Evolutionary conservation across 1,140 invertebrate genomes (phyloP), one percentile per base, ranked within the genome.

Genomic region (Carcinoscorpius rotundicauda): DNA sequence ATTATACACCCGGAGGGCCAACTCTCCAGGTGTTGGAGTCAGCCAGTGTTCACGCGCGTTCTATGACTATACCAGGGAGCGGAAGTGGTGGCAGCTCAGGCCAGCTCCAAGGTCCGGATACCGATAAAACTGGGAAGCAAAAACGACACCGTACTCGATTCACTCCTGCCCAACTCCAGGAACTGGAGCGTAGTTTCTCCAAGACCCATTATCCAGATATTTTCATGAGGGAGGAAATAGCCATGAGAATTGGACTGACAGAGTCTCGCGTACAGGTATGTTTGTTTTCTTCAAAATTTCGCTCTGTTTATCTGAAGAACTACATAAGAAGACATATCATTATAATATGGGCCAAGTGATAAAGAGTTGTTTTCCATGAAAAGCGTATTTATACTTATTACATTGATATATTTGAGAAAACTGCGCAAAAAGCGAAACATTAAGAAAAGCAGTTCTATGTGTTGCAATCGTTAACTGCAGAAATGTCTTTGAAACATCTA

Each of bases 151-250:
- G 95, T 50, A 98, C 95, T 52, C 97, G 94, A 29, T 97, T 97
- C 79, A 97, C 94, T 51, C 96, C 93, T 51, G 94, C 88, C 78
- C 94, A 98, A 80, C 81, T 98, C 65, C 93, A 98, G 79, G 91
- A 97, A 78, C 82, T 98, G 73, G 96, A 98, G 79, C 79, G 91
- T 60, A 91, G 94, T 11, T 99, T 99, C 77, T 93, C 95, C 76
- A 97, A 97, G 79, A 97, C 93, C 4, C 95, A 98, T 79, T 99
- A 99, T 79, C 96, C 96, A 0, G 95, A 98, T 75, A 93, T 97
- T 8, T 95, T 93, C 75, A 97, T 93, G n/a, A 81, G 96, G 62
- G 96, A 99, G 77, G 93, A 98, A 77, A 80, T 99, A 48, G 96
- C 96, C 1, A 85, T 93, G 82, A 82, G 92, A 62, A 82, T 98